Percentiles rank a stretch among this genome's conserved stretches.
phyloP scores from a whole-genome alignment of 2,113 vertebrate species.

The Lota lota region DNA sequence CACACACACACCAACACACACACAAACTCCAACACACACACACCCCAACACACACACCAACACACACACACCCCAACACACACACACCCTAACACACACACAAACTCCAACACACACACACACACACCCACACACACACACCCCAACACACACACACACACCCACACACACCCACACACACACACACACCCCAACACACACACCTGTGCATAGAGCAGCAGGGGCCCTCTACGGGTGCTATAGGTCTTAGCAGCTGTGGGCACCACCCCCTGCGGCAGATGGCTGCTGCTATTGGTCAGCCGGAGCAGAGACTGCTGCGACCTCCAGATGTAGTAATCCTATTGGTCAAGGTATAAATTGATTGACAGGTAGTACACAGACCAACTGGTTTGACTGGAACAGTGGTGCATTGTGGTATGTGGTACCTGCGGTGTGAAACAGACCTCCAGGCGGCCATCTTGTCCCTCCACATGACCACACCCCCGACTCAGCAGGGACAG shows the following conservation, averaged over 20 bases:
- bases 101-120: not conserved
- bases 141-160: not conserved
- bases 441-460: slow-evolving; percentile 73
- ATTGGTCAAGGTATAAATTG: not conserved
- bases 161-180: not conserved
- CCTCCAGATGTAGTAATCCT: slow-evolving; percentile 84
- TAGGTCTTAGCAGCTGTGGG: slow-evolving; percentile 76
- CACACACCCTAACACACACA: slow-evolving; percentile 22
- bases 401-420: not conserved
- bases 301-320: slow-evolving; percentile 58
- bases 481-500: slow-evolving; percentile 78
- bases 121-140: not conserved
- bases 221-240: slow-evolving; percentile 72
- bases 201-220: slow-evolving; percentile 75
- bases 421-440: slow-evolving; percentile 76
- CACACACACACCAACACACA: not conserved
- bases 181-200: not conserved
- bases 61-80: not conserved
- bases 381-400: not conserved
- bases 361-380: not conserved
- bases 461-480: slow-evolving; percentile 56
- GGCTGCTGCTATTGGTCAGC: slow-evolving; percentile 51
- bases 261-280: slow-evolving; percentile 36
- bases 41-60: not conserved
- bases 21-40: slow-evolving; percentile 19